phyloP scores from a whole-genome alignment of 2,797 vertebrate genomes.

The Galagoides demidoff region DNA sequence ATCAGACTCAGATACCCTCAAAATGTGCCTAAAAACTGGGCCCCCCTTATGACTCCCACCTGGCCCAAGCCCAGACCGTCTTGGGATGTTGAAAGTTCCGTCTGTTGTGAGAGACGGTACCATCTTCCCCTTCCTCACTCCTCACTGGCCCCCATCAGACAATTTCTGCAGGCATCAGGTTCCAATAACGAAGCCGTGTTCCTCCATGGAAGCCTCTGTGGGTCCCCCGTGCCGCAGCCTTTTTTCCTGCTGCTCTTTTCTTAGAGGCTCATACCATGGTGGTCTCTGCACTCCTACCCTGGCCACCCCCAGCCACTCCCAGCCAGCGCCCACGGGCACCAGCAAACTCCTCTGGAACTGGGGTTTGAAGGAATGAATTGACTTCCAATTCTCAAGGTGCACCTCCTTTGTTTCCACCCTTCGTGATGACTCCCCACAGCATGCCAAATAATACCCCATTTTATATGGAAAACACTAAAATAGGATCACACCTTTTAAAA shows the following conservation, averaged over 20 bases:
- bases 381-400: not conserved
- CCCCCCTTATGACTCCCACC: not conserved
- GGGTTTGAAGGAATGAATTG: not conserved
- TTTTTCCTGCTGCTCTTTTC: not conserved
- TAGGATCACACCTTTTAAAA: slow-evolving; percentile 86
- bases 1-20: not conserved
- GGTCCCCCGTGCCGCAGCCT: rapidly evolving
- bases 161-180: not conserved
- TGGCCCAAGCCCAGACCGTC: not conserved
- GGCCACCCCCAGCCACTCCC: not conserved
- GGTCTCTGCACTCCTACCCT: rapidly evolving
- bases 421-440: slow-evolving; percentile 58
- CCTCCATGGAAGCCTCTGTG: not conserved
- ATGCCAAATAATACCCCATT: slow-evolving; percentile 46
- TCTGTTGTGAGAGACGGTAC: not conserved
- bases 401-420: slow-evolving; percentile 58
- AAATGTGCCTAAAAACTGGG: not conserved
- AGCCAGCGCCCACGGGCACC: not conserved
- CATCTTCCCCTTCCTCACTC: not conserved
- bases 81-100: no score
- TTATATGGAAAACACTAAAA: slow-evolving; percentile 86
- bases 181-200: not conserved
- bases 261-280: rapidly evolving
- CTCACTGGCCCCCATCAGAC: not conserved
- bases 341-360: not conserved